These are phyloP conservation scores for Nephrotoma appendiculata DNA, from an alignment of 2,888 invertebrate species.

Conservation along the genomic window DNA sequence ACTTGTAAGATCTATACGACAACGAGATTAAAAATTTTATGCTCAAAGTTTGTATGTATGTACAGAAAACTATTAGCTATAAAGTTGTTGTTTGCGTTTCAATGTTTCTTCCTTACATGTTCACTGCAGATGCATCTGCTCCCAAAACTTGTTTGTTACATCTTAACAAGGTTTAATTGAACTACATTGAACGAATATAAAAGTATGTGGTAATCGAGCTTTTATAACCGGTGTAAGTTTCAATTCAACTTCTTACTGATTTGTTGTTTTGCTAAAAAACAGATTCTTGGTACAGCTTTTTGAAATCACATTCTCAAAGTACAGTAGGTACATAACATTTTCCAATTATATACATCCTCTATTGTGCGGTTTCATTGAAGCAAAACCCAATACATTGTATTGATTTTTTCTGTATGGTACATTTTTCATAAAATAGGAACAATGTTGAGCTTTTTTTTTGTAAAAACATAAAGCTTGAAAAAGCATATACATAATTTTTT, in stretches of 20 bases:
- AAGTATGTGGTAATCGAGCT: too few species aligned
- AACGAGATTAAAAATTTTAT: too few species aligned
- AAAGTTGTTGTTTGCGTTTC: too few species aligned
- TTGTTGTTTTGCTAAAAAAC: not conserved
- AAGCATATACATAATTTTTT: not conserved
- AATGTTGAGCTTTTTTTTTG: not conserved
- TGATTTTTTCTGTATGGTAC: not conserved
- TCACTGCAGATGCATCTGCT: too few species aligned
- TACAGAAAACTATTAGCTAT: too few species aligned
- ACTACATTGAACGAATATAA: too few species aligned
- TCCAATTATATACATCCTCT: not conserved
- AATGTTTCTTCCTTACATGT: too few species aligned
- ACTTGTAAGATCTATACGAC: too few species aligned
- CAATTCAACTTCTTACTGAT: not conserved
- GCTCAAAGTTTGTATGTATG: too few species aligned
- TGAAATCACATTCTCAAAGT: not conserved
- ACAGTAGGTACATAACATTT: not conserved
- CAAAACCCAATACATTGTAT: not conserved
- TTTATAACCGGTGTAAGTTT: not conserved
- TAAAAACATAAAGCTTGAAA: not conserved
- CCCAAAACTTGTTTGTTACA: too few species aligned
- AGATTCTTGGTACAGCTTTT: not conserved
- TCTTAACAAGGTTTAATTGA: too few species aligned
- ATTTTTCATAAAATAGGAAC: not conserved
- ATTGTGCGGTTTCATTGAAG: not conserved